phyloP scores from a whole-genome alignment of 2,888 invertebrate species.

The Trichopria drosophilae region DNA sequence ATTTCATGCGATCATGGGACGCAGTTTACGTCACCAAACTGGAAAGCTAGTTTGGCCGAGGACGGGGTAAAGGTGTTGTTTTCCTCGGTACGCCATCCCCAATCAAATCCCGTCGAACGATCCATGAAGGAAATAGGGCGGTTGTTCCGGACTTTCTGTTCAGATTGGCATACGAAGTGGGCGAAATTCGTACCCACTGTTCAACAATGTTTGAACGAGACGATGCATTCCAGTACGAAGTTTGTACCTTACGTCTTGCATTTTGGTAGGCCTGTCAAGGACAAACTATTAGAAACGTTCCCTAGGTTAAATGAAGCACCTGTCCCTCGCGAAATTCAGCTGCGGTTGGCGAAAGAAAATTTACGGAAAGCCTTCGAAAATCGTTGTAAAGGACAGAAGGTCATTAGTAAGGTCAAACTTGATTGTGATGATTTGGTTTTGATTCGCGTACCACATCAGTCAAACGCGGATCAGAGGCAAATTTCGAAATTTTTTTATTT shows the following conservation, averaged over 20 bases:
- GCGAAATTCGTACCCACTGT: no score
- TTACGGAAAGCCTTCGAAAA: background rate
- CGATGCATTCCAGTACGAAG: no score
- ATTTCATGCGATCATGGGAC: conserved; percentile 13
- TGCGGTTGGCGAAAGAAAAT: background rate
- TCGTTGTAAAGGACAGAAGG: background rate
- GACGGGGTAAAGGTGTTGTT: background rate
- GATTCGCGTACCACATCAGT: conserved; percentile 1
- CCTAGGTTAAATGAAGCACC: no score
- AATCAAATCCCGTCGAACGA: conserved; percentile 29
- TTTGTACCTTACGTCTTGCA: no score
- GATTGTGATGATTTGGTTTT: background rate
- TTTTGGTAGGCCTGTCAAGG: no score
- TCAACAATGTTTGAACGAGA: no score
- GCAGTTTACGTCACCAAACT: conserved; percentile 12
- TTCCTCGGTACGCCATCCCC: conserved; percentile 28
- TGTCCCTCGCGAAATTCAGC: no score
- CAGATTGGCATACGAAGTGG: conserved; percentile 26
- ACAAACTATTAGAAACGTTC: no score
- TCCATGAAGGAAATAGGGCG: conserved; percentile 29
- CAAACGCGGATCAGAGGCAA: background rate
- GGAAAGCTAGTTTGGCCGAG: no score
- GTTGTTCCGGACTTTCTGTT: conserved; percentile 25
- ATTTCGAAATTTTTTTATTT: conserved; percentile 5
- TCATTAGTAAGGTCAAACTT: background rate